Evolutionary conservation across 2,888 invertebrate genomes (phyloP).

Genomic region (Apamea crenata): DNA sequence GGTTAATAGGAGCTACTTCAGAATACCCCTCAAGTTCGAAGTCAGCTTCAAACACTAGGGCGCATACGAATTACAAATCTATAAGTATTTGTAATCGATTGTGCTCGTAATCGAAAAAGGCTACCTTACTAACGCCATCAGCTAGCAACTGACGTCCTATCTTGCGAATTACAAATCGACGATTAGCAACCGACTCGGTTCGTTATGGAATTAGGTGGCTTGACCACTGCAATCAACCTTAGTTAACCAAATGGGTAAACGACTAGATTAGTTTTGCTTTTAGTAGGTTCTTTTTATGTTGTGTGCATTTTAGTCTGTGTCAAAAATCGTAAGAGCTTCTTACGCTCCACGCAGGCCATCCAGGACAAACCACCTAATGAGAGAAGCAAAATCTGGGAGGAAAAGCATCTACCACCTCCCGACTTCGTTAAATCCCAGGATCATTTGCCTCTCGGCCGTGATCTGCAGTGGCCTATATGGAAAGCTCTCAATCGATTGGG

Average conservation of each 20-base stretch:
- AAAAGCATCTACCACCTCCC: too few species aligned
- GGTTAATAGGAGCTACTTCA: background rate
- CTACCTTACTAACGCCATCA: background rate
- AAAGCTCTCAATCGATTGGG: too few species aligned
- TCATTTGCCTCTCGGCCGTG: too few species aligned
- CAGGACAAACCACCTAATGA: too few species aligned
- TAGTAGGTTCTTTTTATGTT: too few species aligned
- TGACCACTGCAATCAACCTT: slow-evolving; percentile 2
- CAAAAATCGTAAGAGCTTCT: too few species aligned
- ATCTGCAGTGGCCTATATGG: too few species aligned
- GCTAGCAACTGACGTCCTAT: background rate
- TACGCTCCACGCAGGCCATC: too few species aligned
- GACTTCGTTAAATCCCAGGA: too few species aligned
- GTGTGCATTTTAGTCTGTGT: too few species aligned
- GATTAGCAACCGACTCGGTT: slow-evolving; percentile 4
- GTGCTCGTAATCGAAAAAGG: background rate
- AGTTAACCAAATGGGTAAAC: background rate
- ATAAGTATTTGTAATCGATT: background rate
- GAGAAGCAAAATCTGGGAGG: too few species aligned
- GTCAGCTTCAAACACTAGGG: background rate
- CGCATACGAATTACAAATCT: background rate
- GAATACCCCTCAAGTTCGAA: background rate
- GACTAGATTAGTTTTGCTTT: background rate
- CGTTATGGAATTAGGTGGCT: background rate
- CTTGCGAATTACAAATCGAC: background rate